Conservation (phyloP, 2,888 invertebrate genomes). For the Amorpha juglandis region DNA sequence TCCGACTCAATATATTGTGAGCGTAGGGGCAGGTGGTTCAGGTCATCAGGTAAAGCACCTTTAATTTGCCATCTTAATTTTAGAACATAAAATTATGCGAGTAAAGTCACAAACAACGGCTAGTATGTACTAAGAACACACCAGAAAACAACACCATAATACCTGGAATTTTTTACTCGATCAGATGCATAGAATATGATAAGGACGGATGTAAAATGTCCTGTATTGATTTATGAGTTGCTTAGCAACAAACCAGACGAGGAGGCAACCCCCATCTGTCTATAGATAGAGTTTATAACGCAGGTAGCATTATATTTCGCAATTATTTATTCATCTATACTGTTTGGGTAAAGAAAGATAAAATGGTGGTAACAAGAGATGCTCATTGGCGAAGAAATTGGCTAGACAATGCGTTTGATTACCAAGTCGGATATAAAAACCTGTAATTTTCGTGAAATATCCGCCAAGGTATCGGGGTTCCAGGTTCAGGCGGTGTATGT, state of each 20-base stretch:
- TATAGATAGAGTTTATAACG: not conserved
- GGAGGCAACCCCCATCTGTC: not conserved
- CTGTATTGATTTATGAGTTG: not conserved
- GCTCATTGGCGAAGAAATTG: no score
- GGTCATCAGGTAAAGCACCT: no score
- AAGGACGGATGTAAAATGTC: not conserved
- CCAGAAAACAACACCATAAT: not conserved
- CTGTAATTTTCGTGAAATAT: no score
- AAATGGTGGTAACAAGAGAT: no score
- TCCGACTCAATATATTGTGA: no score
- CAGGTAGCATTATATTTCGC: not conserved
- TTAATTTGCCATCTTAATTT: not conserved
- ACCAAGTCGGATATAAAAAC: no score
- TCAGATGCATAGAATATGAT: not conserved
- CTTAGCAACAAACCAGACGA: not conserved
- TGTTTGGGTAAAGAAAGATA: not conserved
- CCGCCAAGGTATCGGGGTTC: no score
- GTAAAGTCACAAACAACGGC: not conserved
- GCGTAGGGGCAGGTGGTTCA: no score
- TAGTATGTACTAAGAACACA: not conserved
- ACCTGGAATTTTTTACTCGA: not conserved
- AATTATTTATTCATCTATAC: not conserved
- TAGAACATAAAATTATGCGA: not conserved
- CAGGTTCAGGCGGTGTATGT: no score
- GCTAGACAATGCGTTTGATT: no score